These are phyloP conservation scores for Glareola pratincola DNA, from an alignment of 2,113 vertebrate species.

Conservation along the genomic window DNA sequence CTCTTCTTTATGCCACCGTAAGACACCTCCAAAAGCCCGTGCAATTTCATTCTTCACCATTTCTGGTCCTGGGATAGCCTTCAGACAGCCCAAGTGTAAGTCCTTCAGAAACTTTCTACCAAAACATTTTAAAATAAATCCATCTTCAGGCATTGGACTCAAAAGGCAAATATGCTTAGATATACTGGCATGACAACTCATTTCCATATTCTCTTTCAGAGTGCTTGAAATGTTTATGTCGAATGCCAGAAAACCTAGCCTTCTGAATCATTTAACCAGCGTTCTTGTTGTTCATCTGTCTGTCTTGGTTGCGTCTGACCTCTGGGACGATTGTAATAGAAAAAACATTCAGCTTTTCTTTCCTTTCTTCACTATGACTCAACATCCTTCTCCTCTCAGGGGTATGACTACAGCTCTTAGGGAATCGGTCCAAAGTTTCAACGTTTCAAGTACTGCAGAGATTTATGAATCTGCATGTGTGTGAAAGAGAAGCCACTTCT, in stretches of 20 bases:
- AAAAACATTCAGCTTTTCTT: constrained; percentile 46
- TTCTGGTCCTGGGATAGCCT: neutral
- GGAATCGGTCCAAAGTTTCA: constrained; percentile 39
- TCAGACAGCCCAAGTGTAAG: neutral
- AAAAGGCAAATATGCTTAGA: neutral
- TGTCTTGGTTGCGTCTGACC: constrained; percentile 20
- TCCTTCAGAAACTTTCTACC: neutral
- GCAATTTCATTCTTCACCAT: neutral
- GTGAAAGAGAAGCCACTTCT: neutral
- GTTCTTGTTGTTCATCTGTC: constrained; percentile 46
- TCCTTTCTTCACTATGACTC: constrained; percentile 50
- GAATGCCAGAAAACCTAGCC: neutral
- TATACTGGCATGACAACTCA: neutral
- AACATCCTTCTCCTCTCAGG: constrained; percentile 54
- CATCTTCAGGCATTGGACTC: neutral
- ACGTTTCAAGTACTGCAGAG: neutral
- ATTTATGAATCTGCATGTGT: neutral
- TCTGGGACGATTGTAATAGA: constrained; percentile 32
- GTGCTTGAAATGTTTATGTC: neutral
- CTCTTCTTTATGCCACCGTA: neutral
- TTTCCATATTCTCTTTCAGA: neutral
- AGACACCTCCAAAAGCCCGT: neutral
- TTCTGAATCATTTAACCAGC: constrained; percentile 39
- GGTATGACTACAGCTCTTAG: constrained; percentile 38
- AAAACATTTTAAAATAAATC: neutral